These are phyloP conservation scores for Hipparchia sbordonii DNA, from an alignment of 2,888 invertebrate genomes.

Conservation along the genomic window DNA sequence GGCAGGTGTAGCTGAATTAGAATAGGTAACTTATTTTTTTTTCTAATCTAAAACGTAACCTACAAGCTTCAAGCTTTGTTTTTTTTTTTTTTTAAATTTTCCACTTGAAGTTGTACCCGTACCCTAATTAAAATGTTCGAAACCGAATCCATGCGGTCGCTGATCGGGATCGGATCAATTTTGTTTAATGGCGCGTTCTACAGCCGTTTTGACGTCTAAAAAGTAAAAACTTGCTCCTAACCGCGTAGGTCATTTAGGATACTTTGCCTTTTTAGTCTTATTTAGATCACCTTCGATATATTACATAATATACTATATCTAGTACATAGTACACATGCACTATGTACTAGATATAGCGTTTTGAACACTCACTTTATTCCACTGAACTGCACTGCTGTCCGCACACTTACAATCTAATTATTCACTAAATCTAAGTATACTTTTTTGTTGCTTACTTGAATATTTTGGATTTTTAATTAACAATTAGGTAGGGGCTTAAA, in stretches of 20 bases:
- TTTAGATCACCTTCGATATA: neutral
- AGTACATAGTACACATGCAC: no score
- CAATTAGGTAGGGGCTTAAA: no score
- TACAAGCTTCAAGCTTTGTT: conserved; percentile 7
- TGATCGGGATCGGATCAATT: conserved; percentile 70
- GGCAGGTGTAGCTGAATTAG: no score
- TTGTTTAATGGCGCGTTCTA: conserved; percentile 74
- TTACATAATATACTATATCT: no score
- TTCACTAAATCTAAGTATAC: no score
- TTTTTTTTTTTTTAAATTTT: conserved; percentile 46
- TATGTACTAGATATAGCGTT: no score
- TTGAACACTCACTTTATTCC: no score
- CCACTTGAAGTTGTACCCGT: conserved; percentile 54
- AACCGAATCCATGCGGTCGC: conserved; percentile 65
- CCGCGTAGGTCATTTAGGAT: conserved; percentile 33
- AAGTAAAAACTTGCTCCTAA: conserved; percentile 43
- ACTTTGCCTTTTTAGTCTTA: neutral
- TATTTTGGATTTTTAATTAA: no score
- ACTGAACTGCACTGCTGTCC: no score
- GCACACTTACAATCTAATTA: no score
- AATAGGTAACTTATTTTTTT: no score
- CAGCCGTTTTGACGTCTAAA: conserved; percentile 49
- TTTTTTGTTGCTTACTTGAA: no score
- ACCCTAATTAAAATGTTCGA: conserved; percentile 77
- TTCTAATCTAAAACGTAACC: conserved; percentile 1